phyloP scores from a whole-genome alignment of 2,888 invertebrate species.

The Aspidapion aeneum region DNA sequence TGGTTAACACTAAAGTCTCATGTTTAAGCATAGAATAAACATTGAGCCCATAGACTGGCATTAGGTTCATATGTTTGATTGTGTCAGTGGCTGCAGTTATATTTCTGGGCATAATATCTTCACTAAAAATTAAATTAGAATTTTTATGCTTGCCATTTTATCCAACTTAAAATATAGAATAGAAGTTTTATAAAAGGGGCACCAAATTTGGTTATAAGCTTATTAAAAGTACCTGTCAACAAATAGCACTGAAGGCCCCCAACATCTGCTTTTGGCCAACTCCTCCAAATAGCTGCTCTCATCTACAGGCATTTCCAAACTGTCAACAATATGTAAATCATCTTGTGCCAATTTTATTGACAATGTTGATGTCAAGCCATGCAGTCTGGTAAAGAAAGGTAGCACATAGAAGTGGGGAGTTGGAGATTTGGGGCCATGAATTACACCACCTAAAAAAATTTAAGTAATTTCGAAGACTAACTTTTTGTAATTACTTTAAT shows the following conservation, averaged over 20 bases:
- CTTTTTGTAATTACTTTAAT: background rate
- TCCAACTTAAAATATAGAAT: no score
- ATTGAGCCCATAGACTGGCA: slow-evolving; percentile 96
- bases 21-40: slow-evolving; percentile 97
- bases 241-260: slow-evolving; percentile 96
- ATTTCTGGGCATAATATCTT: slow-evolving; percentile 84
- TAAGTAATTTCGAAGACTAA: no score
- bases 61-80: slow-evolving; percentile 83
- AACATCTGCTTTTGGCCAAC: slow-evolving; percentile 78
- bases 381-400: slow-evolving; percentile 69
- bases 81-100: slow-evolving; percentile 76
- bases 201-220: background rate
- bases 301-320: slow-evolving; percentile 80
- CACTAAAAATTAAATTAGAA: slow-evolving; percentile 55
- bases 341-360: slow-evolving; percentile 94
- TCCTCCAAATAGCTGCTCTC: slow-evolving; percentile 76
- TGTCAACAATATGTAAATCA: slow-evolving; percentile 87
- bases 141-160: no score
- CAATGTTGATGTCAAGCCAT: slow-evolving; percentile 78
- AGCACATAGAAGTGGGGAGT: slow-evolving; percentile 92
- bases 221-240: slow-evolving; percentile 69
- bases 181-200: background rate
- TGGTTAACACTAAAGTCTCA: slow-evolving; percentile 85
- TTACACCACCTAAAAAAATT: slow-evolving; percentile 61
- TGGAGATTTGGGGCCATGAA: slow-evolving; percentile 90